Evolutionary conservation across 2,797 vertebrate genomes (phyloP).

Genomic region (Gymnopithys bicolor): DNA sequence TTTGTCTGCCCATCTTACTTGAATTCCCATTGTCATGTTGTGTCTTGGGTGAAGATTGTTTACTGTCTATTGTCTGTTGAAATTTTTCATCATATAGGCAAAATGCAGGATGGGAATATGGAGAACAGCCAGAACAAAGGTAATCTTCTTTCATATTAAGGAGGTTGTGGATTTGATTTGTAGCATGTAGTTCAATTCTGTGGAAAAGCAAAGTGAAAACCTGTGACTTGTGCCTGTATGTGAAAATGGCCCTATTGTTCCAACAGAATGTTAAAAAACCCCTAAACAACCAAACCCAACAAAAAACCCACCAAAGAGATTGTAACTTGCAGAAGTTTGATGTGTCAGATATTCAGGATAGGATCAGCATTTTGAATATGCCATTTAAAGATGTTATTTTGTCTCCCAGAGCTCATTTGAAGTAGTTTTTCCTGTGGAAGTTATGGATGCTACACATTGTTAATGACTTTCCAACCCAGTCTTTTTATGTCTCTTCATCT

Average conservation of each 20-base stretch:
- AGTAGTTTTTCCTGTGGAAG: neutral
- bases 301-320: neutral
- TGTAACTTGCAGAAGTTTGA: neutral
- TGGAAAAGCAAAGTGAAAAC: neutral
- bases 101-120: slow-evolving; percentile 99
- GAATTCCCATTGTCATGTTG: slow-evolving; percentile 77
- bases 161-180: slow-evolving; percentile 48
- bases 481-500: neutral
- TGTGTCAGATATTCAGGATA: neutral
- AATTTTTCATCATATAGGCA: slow-evolving; percentile 98
- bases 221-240: slow-evolving; percentile 2
- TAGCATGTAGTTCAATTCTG: slow-evolving; percentile 30
- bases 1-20: slow-evolving; percentile 77
- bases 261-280: neutral
- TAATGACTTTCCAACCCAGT: neutral
- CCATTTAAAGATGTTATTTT: neutral
- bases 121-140: slow-evolving; percentile 99
- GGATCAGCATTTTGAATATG: neutral
- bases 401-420: neutral
- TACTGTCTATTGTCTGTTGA: slow-evolving; percentile 94
- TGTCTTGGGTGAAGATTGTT: slow-evolving; percentile 84
- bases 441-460: neutral
- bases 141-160: slow-evolving; percentile 87
- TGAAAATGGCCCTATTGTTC: neutral
- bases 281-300: neutral